These are phyloP conservation scores for Galago senegalensis DNA, from an alignment of 2,797 vertebrate species.

Conservation along the genomic window DNA sequence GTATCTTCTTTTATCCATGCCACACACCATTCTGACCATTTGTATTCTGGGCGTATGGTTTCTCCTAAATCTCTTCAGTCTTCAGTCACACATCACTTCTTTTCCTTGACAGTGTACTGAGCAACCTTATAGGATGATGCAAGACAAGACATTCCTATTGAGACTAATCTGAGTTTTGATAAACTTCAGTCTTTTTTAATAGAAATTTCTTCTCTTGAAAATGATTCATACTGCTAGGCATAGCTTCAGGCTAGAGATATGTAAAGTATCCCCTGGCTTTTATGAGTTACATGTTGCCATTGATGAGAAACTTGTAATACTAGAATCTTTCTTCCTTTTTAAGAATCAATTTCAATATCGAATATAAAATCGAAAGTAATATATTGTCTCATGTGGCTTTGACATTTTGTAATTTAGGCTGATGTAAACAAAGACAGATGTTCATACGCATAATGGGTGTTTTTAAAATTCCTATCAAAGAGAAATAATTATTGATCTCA, in stretches of 20 bases:
- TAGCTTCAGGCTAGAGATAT: background rate
- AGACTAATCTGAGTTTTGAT: slow-evolving; percentile 30
- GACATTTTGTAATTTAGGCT: slow-evolving; percentile 51
- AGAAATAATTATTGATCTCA: slow-evolving; percentile 25
- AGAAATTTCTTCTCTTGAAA: slow-evolving; percentile 27
- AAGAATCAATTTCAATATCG: background rate
- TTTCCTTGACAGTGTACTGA: slow-evolving; percentile 54
- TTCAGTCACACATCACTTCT: slow-evolving; percentile 28
- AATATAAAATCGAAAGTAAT: slow-evolving; percentile 58
- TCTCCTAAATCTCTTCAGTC: slow-evolving; percentile 32
- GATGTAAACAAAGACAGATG: slow-evolving; percentile 41
- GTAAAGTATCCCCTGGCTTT: background rate
- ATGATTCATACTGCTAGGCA: background rate
- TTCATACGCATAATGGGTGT: background rate
- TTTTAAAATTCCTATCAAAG: background rate
- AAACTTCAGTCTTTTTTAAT: slow-evolving; percentile 40
- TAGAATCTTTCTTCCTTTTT: background rate
- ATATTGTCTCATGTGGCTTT: slow-evolving; percentile 47
- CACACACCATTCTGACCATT: background rate
- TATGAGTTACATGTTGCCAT: slow-evolving; percentile 19
- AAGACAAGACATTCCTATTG: background rate
- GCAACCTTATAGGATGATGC: background rate
- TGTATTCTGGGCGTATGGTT: background rate
- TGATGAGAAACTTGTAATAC: background rate
- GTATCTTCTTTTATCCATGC: background rate